Evolutionary conservation across 2,797 vertebrate genomes (phyloP).

Genomic region (Gymnopithys bicolor): DNA sequence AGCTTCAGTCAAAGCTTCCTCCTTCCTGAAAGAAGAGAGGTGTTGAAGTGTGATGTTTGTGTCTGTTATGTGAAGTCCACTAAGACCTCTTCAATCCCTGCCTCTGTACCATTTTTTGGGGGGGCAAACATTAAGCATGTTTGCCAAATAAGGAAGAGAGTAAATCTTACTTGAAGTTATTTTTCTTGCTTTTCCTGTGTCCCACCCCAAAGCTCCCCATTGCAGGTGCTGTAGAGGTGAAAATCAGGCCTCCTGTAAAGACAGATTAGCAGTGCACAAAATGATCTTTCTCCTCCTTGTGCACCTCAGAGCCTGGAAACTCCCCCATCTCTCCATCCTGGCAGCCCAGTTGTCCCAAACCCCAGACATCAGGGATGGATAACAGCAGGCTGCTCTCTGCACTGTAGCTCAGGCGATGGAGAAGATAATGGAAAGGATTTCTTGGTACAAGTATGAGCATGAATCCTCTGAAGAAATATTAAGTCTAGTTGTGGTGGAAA

Average conservation of each 20-base stretch:
- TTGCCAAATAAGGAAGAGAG: neutral
- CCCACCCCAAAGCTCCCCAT: neutral
- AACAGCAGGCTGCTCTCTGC: neutral
- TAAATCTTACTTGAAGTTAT: neutral
- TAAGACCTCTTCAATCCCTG: neutral
- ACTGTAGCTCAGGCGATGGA: neutral
- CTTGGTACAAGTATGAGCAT: constrained; percentile 3
- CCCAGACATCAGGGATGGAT: neutral
- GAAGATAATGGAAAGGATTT: constrained; percentile 31
- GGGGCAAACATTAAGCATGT: neutral
- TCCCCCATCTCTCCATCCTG: neutral
- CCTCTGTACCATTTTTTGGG: neutral
- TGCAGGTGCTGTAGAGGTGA: neutral
- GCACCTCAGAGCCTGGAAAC: neutral
- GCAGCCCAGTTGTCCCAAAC: constrained; percentile 6
- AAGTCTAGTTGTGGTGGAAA: neutral
- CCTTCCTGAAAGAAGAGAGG: neutral
- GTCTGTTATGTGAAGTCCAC: neutral
- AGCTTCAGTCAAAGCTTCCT: neutral
- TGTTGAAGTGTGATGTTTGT: neutral
- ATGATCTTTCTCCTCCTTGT: neutral
- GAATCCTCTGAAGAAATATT: constrained; percentile 34
- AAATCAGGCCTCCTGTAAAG: neutral
- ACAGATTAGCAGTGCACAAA: neutral
- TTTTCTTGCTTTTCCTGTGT: neutral